These are phyloP conservation scores for Drosophila navojoa DNA, from an alignment of 1,140 invertebrate species.

Conservation along the genomic window DNA sequence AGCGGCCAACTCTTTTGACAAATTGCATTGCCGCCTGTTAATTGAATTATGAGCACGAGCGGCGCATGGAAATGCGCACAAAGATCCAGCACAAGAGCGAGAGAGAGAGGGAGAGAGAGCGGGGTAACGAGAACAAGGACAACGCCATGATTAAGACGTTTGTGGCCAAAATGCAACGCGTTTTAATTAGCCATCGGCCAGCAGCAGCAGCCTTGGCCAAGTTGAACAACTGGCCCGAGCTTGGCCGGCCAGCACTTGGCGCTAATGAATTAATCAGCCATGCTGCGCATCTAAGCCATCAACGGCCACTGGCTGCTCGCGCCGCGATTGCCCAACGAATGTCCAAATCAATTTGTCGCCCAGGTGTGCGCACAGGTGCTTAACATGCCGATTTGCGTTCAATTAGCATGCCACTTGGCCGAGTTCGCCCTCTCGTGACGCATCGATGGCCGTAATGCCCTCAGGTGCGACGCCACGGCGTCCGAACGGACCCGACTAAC, in stretches of 20 bases:
- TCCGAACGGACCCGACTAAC: too few species aligned
- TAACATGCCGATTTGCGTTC: conserved; percentile 67
- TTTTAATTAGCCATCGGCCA: conserved; percentile 54
- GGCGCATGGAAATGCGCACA: background rate
- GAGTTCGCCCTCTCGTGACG: background rate
- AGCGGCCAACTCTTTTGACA: conserved; percentile 60
- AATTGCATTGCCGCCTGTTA: conserved; percentile 70
- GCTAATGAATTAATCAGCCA: conserved; percentile 63
- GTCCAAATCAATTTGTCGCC: conserved; percentile 64
- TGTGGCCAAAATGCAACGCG: conserved; percentile 36
- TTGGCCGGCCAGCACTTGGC: conserved; percentile 26
- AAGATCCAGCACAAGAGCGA: too few species aligned
- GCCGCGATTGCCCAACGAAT: conserved; percentile 16
- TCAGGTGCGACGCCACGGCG: too few species aligned
- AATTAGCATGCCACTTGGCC: conserved; percentile 58
- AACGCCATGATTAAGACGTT: conserved; percentile 15
- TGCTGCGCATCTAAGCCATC: conserved; percentile 37
- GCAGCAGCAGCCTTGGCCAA: background rate
- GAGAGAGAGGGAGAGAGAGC: too few species aligned
- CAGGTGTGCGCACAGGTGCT: conserved; percentile 35
- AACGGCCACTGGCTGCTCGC: conserved; percentile 12
- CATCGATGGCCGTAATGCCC: too few species aligned
- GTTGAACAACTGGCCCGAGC: background rate
- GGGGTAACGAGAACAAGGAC: background rate
- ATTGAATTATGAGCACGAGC: conserved; percentile 60